Evolutionary conservation across 2,113 vertebrate species (phyloP), one percentile per base, ranked within the genome.

Genomic region (Pelodiscus sinensis): DNA sequence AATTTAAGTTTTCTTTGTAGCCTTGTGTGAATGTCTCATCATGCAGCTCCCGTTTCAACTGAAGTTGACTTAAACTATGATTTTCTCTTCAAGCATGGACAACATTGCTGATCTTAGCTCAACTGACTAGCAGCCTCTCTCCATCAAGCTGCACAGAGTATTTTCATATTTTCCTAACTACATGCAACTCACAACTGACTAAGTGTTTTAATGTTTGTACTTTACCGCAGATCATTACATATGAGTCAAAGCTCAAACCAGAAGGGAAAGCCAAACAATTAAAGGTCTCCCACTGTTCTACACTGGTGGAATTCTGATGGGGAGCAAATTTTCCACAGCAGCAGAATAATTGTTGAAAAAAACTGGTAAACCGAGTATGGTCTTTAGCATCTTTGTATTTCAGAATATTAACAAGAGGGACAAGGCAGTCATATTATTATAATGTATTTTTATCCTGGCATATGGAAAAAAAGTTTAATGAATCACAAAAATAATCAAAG

Each of bases 361-460:
- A 84, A 83, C 16, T 10, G 38, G 24, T 55, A 68, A 83, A 25
- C 4, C 0, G 0, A 14, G 8, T 55, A 81, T 89, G 12, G 50
- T 87, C 52, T 89, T 50, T 58, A 79, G 0, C 51, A 31, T 27
- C 38, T 92, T 62, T 35, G 9, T 84, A 27, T 56, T 91, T 89
- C 71, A 27, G 77, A 92, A 85, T 27, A 52, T n/a, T 93, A 79
- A 62, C 21, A 82, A 78, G 2, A 90, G 71, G 57, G 95, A 77
- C 79, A 90, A 91, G 93, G 44, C 9, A 83, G 91, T 90, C 95
- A 94, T 19, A n/a, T 77, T 77, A 58, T 60, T 80, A 68, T 18
- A 77, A 85, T 55, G 89, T 95, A 94, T 96, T 96, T 96, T 97
- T 95, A 83, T 94, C 94, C 86, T 90, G 6, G 73, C 38, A 5